Conservation (phyloP, 2,888 invertebrate genomes). For the Chouioia cunea region DNA sequence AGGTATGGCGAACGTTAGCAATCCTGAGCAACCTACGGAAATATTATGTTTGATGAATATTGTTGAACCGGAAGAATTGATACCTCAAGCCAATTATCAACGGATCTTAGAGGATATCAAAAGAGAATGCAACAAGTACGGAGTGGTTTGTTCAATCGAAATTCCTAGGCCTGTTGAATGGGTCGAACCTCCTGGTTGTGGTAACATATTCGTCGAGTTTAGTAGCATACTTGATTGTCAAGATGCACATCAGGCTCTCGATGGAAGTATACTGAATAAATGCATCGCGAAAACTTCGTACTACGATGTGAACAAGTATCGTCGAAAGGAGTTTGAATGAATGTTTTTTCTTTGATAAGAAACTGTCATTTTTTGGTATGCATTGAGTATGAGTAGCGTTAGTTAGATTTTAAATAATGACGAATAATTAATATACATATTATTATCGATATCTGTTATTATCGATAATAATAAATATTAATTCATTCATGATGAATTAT, state of each 20-base stretch:
- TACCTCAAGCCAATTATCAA: conserved; percentile 98
- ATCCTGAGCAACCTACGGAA: conserved; percentile 95
- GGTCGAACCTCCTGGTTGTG: conserved; percentile 96
- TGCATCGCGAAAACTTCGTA: conserved; percentile 98
- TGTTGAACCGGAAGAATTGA: conserved; percentile 96
- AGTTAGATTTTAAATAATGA: no score
- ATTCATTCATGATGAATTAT: no score
- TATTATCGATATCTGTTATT: no score
- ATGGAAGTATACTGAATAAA: conserved; percentile 98
- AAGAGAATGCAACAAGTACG: conserved; percentile 98
- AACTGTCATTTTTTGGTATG: no score
- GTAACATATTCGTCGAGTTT: conserved; percentile 99
- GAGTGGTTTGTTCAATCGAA: conserved; percentile 96
- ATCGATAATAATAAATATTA: no score
- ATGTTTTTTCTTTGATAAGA: conserved; percentile 13
- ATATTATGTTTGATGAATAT: conserved; percentile 97
- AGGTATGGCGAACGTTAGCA: conserved; percentile 89
- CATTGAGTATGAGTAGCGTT: no score
- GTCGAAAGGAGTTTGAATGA: conserved; percentile 92
- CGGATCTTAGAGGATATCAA: conserved; percentile 98
- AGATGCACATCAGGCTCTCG: conserved; percentile 96
- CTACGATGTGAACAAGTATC: conserved; percentile 98
- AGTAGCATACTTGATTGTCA: conserved; percentile 96
- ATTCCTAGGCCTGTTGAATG: conserved; percentile 97
- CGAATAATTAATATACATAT: no score